phyloP scores from a whole-genome alignment of 2,797 vertebrate species.

The Hoplostethus mediterraneus region DNA sequence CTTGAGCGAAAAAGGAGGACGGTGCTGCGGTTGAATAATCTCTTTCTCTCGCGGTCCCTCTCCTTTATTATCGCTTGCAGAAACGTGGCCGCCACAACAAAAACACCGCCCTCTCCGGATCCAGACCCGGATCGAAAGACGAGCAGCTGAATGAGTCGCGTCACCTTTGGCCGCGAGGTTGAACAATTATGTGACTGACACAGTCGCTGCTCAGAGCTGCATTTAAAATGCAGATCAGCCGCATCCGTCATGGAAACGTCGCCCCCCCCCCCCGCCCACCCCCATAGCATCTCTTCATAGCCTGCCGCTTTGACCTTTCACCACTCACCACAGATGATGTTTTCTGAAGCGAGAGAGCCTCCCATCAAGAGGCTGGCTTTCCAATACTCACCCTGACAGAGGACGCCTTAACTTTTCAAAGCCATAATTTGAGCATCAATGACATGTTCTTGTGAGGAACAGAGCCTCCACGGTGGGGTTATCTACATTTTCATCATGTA shows the following conservation, averaged over 20 bases:
- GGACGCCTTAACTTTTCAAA: neutral
- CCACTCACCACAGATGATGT: constrained; percentile 25
- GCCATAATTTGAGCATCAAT: constrained; percentile 18
- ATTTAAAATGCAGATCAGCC: constrained; percentile 55
- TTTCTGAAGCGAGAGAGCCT: constrained; percentile 12
- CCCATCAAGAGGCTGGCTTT: constrained; percentile 17
- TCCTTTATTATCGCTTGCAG: constrained; percentile 8
- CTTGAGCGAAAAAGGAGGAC: constrained; percentile 57
- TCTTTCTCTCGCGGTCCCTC: constrained; percentile 24
- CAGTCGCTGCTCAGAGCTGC: constrained; percentile 22
- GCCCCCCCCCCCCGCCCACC: neutral
- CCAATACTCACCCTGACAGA: constrained; percentile 2
- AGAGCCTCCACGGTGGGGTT: neutral
- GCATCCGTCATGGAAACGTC: neutral
- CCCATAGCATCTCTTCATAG: constrained; percentile 7
- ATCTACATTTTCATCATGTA: neutral
- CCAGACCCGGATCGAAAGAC: neutral
- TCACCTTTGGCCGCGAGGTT: constrained; percentile 25
- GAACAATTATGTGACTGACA: constrained; percentile 12
- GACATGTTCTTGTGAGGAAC: constrained; percentile 16
- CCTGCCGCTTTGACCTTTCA: constrained; percentile 35
- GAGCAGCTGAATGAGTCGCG: neutral
- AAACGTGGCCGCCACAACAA: constrained; percentile 27
- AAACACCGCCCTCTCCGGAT: constrained; percentile 4
- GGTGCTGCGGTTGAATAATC: constrained; percentile 35